These are phyloP conservation scores for Grapholita molesta DNA, from an alignment of 1,140 invertebrate genomes.

Conservation along the genomic window DNA sequence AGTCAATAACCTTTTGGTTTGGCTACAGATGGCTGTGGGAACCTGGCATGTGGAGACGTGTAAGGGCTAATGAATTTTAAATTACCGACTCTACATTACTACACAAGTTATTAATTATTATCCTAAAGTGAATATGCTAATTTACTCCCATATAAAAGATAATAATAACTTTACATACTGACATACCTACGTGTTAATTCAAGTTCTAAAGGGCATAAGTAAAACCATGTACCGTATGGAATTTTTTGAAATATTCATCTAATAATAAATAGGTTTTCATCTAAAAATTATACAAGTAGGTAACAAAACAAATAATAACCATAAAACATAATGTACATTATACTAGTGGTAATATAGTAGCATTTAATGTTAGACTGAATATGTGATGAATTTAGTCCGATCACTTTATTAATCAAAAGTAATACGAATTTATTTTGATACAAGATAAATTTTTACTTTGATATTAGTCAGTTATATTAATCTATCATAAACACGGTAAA, in stretches of 20 bases:
- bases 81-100: background rate
- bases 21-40: conserved; percentile 5
- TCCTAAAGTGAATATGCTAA: background rate
- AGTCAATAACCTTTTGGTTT: conserved; percentile 8
- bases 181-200: too few relatives aligned
- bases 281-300: background rate
- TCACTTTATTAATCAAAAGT: background rate
- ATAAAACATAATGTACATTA: background rate
- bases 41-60: background rate
- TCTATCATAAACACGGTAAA: background rate
- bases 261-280: background rate
- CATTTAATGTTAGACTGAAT: too few relatives aligned
- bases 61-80: conserved; percentile 17
- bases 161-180: too few relatives aligned
- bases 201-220: background rate
- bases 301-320: background rate
- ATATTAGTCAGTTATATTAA: background rate
- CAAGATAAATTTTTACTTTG: background rate
- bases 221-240: background rate
- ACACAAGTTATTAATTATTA: background rate
- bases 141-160: background rate
- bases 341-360: background rate
- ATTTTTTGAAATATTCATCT: background rate
- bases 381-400: too few relatives aligned
- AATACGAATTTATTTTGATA: background rate